Evolutionary conservation across 2,113 vertebrate species (phyloP), one percentile per base, ranked within the genome.

Genomic region (Pseudolaguvia tuberculata): DNA sequence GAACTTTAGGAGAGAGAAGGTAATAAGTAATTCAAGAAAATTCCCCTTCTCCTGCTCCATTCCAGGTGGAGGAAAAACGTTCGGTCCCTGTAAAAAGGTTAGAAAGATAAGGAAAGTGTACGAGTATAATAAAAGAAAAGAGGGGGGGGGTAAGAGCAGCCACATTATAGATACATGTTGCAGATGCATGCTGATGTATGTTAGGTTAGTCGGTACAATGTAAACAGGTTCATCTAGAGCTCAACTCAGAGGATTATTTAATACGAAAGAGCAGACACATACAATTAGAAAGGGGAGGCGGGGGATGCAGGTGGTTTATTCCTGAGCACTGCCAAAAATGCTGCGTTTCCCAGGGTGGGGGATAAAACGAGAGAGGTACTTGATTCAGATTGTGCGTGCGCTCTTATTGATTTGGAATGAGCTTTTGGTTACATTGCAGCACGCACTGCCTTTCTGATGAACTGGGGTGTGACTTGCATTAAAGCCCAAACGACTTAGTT

Each of bases 401-500:
- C 87, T 87, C 85, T 85, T 88, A 90, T 89, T 87, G 86, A 90
- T 90, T 88, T 87, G 80, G 87, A 88, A 78, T 72, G 76, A 83
- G 83, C 80, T 89, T 85, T 87, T 61, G 78, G 82, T 79, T 87
- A 82, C 67, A 85, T 80, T 82, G 82, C 83, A 84, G 86, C 87
- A 79, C 84, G 86, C 88, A 66, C 69, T 81, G 87, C 84, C 84
- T 90, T 82, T 85, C 79, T 27, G 81, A 61, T 79, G 86, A 82
- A 84, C 85, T 84, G 63, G 89, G 88, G 88, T 85, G 89, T 85
- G 86, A 85, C 83, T 87, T 84, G 79, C 81, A 86, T 76, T 77
- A 81, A 85, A 83, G 85, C 86, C 87, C 87, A 83, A 84, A 90
- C 88, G 88, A 90, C 88, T 88, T 88, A 88, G 90, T 88, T 84